Evolutionary conservation across 1,140 invertebrate genomes (phyloP), one percentile per base, ranked within the genome.

Genomic region (Ylistrum balloti): DNA sequence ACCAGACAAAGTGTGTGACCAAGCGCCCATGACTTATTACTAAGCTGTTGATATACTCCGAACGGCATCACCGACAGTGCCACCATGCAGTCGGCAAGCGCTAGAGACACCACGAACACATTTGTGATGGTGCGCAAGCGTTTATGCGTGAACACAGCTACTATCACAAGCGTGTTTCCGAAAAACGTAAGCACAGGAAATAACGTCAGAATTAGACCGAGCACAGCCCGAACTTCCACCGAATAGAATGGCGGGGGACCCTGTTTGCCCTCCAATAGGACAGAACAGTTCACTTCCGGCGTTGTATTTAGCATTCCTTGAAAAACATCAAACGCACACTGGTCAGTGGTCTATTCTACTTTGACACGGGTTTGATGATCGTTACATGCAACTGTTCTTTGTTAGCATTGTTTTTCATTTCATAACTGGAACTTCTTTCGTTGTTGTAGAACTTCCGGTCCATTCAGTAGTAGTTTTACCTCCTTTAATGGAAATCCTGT

Each of bases 1-100:
- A 99, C 98, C 96, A 99, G 98, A 97, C 99, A 99, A 96, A 99
- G 99, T 94, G 98, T 97, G 88, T 98, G 97, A n/a, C 99, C 99
- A 95, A 99, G 99, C 93, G 98, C 97, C 99, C 99, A 99, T 41
- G 97, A 15, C 96, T 99, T 99, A 34, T 95, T 96, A 85, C 96
- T 94, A 15, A 97, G 92, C 93, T 97, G 96, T 90, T 97, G 96
- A 85, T 95, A 96, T 22, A 97, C 96, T 35, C 96, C 96, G 92
- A 98, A 98, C 3, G 97, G 97, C 95, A 98, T 98, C 9, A 98
- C 97, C 20, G 98, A 96, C 86, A 95, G 92, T 0, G 97, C 97
- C 33, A 99, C 99, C 94, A 99, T 98, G 93, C 99, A 98, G 96
- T 99, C 99, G 87, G 99, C 99, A 91, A 99, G 98, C 28, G 99